Evolutionary conservation across 2,797 vertebrate species (phyloP).

Genomic region (Dendrocincla tyrannina): DNA sequence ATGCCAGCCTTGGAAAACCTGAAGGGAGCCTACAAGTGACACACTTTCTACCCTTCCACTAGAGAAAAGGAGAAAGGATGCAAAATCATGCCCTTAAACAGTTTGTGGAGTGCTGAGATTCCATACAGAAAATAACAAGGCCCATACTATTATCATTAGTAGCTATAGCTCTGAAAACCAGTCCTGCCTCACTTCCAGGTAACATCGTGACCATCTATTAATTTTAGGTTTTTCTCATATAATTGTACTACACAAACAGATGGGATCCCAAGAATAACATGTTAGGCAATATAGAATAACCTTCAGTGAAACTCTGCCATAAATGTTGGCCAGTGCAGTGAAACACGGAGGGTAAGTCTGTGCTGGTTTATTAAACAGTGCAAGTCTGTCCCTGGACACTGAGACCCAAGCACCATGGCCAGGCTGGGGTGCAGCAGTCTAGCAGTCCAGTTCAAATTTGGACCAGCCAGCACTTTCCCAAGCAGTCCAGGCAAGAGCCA

Average conservation of each 20-base stretch:
- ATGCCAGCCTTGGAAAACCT: not conserved
- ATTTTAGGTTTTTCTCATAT: not conserved
- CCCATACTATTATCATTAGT: not conserved
- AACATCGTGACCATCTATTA: not conserved
- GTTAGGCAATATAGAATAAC: not conserved
- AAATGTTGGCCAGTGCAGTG: too few relatives aligned
- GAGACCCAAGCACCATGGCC: not conserved
- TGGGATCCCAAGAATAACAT: not conserved
- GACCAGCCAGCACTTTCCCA: not conserved
- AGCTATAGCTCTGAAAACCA: not conserved
- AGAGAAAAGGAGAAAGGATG: not conserved
- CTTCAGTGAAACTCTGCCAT: too few relatives aligned
- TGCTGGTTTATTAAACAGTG: not conserved
- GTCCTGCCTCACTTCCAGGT: not conserved
- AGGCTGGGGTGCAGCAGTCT: not conserved
- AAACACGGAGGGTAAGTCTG: not conserved
- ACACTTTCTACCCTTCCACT: too few relatives aligned
- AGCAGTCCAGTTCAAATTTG: not conserved
- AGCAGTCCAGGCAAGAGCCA: not conserved
- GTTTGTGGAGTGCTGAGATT: not conserved
- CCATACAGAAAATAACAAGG: not conserved
- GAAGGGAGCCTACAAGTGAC: not conserved
- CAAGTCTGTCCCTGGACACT: not conserved
- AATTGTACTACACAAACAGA: not conserved
- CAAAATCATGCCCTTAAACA: not conserved